phyloP scores from a whole-genome alignment of 2,888 invertebrate species.

The Galeruca laticollis region DNA sequence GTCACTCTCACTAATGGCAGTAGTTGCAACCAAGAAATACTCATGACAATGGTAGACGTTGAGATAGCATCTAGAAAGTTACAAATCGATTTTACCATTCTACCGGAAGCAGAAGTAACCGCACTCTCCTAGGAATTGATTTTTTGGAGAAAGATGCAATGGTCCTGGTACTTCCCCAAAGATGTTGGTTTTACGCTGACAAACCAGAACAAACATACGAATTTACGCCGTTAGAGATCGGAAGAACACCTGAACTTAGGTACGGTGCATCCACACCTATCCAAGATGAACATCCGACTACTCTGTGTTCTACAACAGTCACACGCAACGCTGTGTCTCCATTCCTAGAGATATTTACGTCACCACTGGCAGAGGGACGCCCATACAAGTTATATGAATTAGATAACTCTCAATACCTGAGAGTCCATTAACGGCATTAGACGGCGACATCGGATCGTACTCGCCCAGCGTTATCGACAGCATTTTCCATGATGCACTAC shows the following conservation, averaged over 20 bases:
- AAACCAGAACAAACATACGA: constrained; percentile 13
- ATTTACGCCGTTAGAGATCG: constrained; percentile 7
- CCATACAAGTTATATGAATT: too few species aligned
- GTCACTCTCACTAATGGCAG: background rate
- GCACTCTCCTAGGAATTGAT: constrained; percentile 30
- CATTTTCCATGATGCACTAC: too few species aligned
- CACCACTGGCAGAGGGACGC: constrained; percentile 21
- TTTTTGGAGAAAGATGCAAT: constrained; percentile 34
- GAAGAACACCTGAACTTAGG: background rate
- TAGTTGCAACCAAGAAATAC: too few species aligned
- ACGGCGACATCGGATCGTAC: too few species aligned
- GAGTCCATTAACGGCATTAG: too few species aligned
- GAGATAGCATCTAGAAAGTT: constrained; percentile 28
- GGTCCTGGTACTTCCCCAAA: constrained; percentile 29
- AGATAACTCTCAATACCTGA: too few species aligned
- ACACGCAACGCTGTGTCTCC: constrained; percentile 13
- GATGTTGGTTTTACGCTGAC: constrained; percentile 32
- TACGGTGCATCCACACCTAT: too few species aligned
- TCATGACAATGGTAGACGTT: background rate
- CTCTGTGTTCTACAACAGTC: constrained; percentile 6
- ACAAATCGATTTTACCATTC: constrained; percentile 29
- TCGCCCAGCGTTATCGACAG: too few species aligned
- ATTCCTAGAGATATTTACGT: constrained; percentile 29
- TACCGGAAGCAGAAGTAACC: constrained; percentile 35
- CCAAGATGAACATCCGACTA: too few species aligned